phyloP scores from a whole-genome alignment of 2,113 vertebrate genomes.

The Pogona vitticeps region DNA sequence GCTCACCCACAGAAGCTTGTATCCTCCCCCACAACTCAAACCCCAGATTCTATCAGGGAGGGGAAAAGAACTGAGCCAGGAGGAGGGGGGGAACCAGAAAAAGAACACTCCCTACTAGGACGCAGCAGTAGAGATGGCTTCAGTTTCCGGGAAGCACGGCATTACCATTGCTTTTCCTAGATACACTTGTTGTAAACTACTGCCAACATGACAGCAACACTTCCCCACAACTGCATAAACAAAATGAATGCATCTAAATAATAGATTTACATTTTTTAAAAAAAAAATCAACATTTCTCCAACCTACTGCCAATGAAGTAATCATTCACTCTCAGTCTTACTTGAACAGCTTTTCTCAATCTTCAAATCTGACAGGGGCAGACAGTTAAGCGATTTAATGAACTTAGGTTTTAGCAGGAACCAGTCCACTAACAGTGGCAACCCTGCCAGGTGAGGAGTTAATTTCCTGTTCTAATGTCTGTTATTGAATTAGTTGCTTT shows the following conservation, averaged over 20 bases:
- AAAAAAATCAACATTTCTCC: background rate
- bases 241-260: background rate
- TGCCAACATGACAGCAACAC: background rate
- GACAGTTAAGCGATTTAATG: background rate
- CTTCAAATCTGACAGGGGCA: background rate
- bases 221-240: background rate
- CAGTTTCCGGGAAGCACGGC: background rate
- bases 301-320: background rate
- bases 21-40: background rate
- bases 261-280: background rate
- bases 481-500: background rate
- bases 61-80: background rate
- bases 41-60: background rate
- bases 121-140: background rate
- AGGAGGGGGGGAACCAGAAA: too few species aligned
- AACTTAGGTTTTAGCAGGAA: background rate
- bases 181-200: background rate
- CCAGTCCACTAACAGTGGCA: background rate
- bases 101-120: background rate
- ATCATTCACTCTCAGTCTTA: background rate
- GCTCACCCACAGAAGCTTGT: slow-evolving; percentile 19
- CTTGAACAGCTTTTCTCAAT: background rate
- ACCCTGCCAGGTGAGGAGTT: background rate
- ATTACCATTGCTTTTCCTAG: background rate
- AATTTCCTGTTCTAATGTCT: background rate